These are phyloP conservation scores for Dryobates pubescens DNA, from an alignment of 2,797 vertebrate species.

Conservation along the genomic window DNA sequence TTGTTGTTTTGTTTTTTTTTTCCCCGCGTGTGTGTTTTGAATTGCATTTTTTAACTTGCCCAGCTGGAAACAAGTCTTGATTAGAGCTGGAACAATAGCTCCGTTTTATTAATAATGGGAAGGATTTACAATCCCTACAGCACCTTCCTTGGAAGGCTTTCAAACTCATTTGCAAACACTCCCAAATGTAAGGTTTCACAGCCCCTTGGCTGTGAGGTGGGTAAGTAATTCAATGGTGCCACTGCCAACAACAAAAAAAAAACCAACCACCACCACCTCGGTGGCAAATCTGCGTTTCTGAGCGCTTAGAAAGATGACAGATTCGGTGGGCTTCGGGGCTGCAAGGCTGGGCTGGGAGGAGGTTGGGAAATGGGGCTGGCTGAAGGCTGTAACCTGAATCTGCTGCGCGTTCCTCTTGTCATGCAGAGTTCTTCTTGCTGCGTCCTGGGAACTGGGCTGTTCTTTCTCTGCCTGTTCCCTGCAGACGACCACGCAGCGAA, in stretches of 20 bases:
- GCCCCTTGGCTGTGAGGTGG: slow-evolving; percentile 42
- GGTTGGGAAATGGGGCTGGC: background rate
- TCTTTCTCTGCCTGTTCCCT: background rate
- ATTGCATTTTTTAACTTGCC: slow-evolving; percentile 44
- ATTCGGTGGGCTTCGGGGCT: background rate
- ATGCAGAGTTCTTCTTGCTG: background rate
- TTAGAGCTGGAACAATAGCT: slow-evolving; percentile 55
- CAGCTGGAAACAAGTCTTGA: slow-evolving; percentile 57
- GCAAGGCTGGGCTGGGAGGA: background rate
- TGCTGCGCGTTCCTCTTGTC: background rate
- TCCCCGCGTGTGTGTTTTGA: background rate
- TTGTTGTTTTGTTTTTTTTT: background rate
- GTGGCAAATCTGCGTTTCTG: background rate
- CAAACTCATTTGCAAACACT: slow-evolving; percentile 51
- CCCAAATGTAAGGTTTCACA: slow-evolving; percentile 40
- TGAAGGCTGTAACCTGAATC: background rate
- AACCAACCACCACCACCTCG: background rate
- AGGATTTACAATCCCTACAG: slow-evolving; percentile 45
- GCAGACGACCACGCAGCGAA: fast-evolving
- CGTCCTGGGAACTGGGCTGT: background rate
- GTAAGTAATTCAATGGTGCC: slow-evolving; percentile 49
- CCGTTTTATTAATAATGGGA: slow-evolving; percentile 57
- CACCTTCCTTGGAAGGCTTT: slow-evolving; percentile 63
- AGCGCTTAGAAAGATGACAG: background rate
- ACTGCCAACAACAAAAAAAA: background rate